Evolutionary conservation across 2,888 invertebrate genomes (phyloP).

Genomic region (Tillus elongatus): DNA sequence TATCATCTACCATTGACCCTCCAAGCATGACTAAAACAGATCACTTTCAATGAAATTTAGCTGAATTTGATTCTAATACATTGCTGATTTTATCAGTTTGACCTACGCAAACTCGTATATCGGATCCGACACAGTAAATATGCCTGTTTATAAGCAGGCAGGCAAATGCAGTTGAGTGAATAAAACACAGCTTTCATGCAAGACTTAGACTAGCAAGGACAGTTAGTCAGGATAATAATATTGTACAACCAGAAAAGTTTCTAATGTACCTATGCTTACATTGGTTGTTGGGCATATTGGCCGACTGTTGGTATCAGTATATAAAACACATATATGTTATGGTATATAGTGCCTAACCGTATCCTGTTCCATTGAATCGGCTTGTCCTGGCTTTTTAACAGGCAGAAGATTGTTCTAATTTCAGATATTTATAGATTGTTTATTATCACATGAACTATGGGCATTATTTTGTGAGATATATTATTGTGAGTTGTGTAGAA

Average conservation of each 20-base stretch:
- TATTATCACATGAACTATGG: conserved; percentile 19
- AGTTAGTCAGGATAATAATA: conserved; percentile 11
- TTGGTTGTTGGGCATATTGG: conserved; percentile 24
- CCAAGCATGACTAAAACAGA: conserved; percentile 18
- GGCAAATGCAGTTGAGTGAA: background rate
- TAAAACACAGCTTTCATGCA: conserved; percentile 20
- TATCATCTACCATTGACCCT: conserved; percentile 20
- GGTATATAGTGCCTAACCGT: conserved; percentile 36
- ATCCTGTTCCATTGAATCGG: conserved; percentile 25
- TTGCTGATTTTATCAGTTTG: background rate
- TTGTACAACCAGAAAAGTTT: conserved; percentile 8
- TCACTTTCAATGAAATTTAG: conserved; percentile 8
- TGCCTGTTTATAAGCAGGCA: conserved; percentile 3
- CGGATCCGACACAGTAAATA: conserved; percentile 13
- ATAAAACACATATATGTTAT: conserved; percentile 26
- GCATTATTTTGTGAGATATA: conserved; percentile 23
- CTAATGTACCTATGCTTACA: conserved; percentile 16
- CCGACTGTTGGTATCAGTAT: conserved; percentile 21
- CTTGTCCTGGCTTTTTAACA: conserved; percentile 16
- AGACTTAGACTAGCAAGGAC: too few relatives aligned
- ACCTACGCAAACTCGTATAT: too few relatives aligned
- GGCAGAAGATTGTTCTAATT: conserved; percentile 19
- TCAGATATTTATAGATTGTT: conserved; percentile 23
- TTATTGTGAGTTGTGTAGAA: conserved; percentile 19
- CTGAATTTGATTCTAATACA: background rate